Evolutionary conservation across 2,113 vertebrate genomes (phyloP), one percentile per base, ranked within the genome.

Genomic region (Carlito syrichta): DNA sequence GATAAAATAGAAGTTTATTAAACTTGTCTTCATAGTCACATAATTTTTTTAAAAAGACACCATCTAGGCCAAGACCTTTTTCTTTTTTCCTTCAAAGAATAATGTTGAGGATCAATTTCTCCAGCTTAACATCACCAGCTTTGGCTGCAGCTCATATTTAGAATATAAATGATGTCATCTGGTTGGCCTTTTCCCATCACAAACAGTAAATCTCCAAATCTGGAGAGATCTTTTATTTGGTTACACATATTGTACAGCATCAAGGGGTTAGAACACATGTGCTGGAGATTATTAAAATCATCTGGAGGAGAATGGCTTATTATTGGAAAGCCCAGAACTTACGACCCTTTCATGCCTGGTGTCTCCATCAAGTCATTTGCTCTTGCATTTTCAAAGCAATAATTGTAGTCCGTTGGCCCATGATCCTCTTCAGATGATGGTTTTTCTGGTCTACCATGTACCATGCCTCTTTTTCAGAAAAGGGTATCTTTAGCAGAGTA

Each of bases 161-260:
- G 97, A 98, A 97, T 97, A 98, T 98, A 98, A 96, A 98, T 99
- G 99, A 99, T 98, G 98, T 99, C 98, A 99, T 99, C 98, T 97
- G 97, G 97, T 98, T 99, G 99, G 98, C 98, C 98, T 98, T 98
- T 98, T 98, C 98, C 98, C 98, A 99, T 98, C 82, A 48, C 98
- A 98, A 99, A 98, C 98, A 99, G 98, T 99, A 98, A 98, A 99
- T 99, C 98, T 98, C 98, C 27, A 95, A 98, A 98, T 98, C 98
- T 98, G 98, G 98, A 98, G 98, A 98, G 98, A 98, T 98, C 98
- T 98, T 99, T 99, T 99, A 98, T 99, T 99, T 98, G 98, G 98
- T 98, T 99, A 98, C 98, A 98, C 98, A 98, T 98, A 99, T 98
- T 98, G 98, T 98, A 98, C 97, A 98, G 98, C 98, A 99, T 98